A percentile compares a stretch with the other conserved stretches of the same genome.
Evolutionary conservation across 2,113 vertebrate genomes (phyloP).

Genomic region (Gopherus flavomarginatus): DNA sequence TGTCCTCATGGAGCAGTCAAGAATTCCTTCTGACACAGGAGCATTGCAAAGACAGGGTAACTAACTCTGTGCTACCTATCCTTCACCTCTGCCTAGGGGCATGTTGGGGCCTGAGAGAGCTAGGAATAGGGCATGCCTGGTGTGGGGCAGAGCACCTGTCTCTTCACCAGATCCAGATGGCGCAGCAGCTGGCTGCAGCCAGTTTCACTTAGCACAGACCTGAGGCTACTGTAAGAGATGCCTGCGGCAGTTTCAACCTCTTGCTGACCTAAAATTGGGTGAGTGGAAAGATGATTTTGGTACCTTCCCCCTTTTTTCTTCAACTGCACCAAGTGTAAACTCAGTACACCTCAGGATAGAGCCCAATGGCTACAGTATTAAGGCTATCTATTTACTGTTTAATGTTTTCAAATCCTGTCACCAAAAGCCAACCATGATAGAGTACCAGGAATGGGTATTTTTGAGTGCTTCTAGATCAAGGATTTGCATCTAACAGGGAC

Average conservation of each 20-base stretch:
- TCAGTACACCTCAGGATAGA: background rate
- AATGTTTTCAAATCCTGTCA: background rate
- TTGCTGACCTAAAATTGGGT: no score
- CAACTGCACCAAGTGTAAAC: background rate
- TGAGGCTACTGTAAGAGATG: accelerated
- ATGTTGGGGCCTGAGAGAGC: background rate
- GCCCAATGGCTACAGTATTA: background rate
- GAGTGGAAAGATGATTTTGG: background rate
- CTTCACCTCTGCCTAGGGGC: background rate
- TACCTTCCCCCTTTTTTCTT: background rate
- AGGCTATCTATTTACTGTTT: background rate
- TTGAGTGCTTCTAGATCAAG: background rate
- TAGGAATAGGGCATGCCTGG: background rate
- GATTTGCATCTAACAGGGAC: background rate
- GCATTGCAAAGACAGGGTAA: background rate
- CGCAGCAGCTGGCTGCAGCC: background rate
- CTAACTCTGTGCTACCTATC: background rate
- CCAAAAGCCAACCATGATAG: background rate
- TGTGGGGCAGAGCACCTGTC: background rate
- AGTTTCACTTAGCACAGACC: accelerated
- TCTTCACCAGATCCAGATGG: background rate
- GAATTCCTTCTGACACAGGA: background rate
- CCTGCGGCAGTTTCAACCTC: accelerated
- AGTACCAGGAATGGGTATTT: accelerated
- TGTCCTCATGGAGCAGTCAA: background rate